Percentiles rank a stretch among this genome's conserved stretches.
Evolutionary conservation across 1,140 invertebrate genomes (phyloP).

Genomic region (Heliconius eleuchia): DNA sequence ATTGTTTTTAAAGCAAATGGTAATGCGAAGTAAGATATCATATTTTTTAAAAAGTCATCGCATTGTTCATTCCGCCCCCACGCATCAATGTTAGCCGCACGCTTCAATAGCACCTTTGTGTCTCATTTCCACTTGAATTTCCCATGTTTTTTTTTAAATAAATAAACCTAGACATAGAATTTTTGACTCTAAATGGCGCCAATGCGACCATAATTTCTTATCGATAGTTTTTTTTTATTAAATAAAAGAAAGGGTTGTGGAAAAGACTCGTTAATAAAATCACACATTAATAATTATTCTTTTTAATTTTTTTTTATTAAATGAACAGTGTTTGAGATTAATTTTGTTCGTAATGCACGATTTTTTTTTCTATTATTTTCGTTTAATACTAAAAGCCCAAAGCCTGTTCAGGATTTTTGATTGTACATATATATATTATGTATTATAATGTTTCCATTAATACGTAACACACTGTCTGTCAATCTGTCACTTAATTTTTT

Average conservation of each 20-base stretch:
- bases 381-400: constrained; percentile 37
- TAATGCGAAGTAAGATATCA: constrained; percentile 27
- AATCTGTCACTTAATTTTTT: constrained; percentile 44
- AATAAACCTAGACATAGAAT: constrained; percentile 30
- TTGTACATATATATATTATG: constrained; percentile 49
- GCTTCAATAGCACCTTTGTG: constrained; percentile 51
- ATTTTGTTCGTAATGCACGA: constrained; percentile 29
- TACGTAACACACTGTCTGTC: constrained; percentile 65
- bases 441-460: constrained; percentile 55
- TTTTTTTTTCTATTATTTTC: constrained; percentile 31
- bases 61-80: constrained; percentile 40
- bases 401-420: constrained; percentile 42
- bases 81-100: constrained; percentile 60
- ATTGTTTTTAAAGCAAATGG: constrained; percentile 4
- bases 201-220: constrained; percentile 20
- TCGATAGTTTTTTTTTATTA: constrained; percentile 33
- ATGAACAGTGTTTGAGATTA: constrained; percentile 50
- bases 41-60: constrained; percentile 18
- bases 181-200: constrained; percentile 21
- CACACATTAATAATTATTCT: constrained; percentile 5
- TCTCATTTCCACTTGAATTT: constrained; percentile 42
- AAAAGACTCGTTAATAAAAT: constrained; percentile 59
- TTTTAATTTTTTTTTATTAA: not conserved
- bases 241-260: constrained; percentile 70
- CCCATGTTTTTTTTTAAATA: constrained; percentile 26